A percentile compares a stretch with the other conserved stretches of the same genome.
These are phyloP conservation scores for Macrotus californicus DNA, from an alignment of 2,113 vertebrate species.

Conservation along the genomic window DNA sequence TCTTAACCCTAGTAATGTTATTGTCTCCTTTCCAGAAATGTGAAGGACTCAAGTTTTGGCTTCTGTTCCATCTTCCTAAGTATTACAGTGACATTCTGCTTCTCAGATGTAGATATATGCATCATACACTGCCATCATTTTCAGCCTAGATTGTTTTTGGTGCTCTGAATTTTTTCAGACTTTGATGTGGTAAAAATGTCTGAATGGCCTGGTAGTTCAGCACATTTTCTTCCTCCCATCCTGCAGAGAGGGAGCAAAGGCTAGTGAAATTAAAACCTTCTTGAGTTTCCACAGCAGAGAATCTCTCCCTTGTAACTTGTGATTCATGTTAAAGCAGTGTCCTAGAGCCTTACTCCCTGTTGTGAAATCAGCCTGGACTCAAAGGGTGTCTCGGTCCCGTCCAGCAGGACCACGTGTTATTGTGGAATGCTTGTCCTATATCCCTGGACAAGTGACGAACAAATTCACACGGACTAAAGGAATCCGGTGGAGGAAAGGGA, in stretches of 20 bases:
- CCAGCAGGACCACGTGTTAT: too few species aligned
- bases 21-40: neutral
- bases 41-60: neutral
- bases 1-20: neutral
- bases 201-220: neutral
- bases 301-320: constrained; percentile 6
- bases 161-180: neutral
- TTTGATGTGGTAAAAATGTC: neutral
- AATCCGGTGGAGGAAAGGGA: too few species aligned
- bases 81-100: neutral
- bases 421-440: too few species aligned
- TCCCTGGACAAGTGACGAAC: too few species aligned
- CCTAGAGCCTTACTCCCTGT: neutral
- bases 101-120: neutral
- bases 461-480: too few species aligned
- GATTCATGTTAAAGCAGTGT: neutral
- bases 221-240: neutral
- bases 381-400: too few species aligned
- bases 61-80: neutral
- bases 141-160: neutral
- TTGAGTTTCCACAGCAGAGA: neutral
- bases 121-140: neutral
- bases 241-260: neutral
- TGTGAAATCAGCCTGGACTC: neutral
- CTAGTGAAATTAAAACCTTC: constrained; percentile 7